Percentiles rank a stretch among this genome's conserved stretches.
Evolutionary conservation across 2,888 invertebrate genomes (phyloP).

Genomic region (Pseudolycoriella hygida): DNA sequence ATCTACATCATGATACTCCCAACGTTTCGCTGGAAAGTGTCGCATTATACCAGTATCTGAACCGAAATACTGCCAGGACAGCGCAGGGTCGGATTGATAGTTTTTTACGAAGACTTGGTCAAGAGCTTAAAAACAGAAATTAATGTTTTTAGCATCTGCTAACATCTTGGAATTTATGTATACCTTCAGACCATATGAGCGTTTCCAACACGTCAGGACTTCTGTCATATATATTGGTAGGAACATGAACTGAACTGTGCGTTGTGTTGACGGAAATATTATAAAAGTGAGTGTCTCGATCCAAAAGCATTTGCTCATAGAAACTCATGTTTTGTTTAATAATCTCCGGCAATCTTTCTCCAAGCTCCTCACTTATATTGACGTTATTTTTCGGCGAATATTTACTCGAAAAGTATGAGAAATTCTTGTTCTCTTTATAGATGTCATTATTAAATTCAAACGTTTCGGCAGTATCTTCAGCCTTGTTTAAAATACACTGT

Average conservation of each 20-base stretch:
- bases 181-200: slow-evolving; percentile 73
- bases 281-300: slow-evolving; percentile 67
- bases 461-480: slow-evolving; percentile 47
- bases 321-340: slow-evolving; percentile 14
- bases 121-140: slow-evolving; percentile 32
- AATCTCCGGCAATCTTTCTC: slow-evolving; percentile 7
- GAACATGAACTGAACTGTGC: slow-evolving; percentile 79
- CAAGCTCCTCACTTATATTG: slow-evolving; percentile 15
- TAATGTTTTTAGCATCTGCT: too few relatives aligned
- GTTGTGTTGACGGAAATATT: slow-evolving; percentile 63
- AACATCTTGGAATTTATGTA: too few relatives aligned
- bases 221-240: slow-evolving; percentile 80
- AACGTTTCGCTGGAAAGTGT: slow-evolving; percentile 72
- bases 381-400: slow-evolving; percentile 38
- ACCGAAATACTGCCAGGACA: slow-evolving; percentile 97
- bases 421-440: slow-evolving; percentile 25
- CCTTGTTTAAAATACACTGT: slow-evolving; percentile 54
- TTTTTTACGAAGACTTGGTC: slow-evolving; percentile 73
- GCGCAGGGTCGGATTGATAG: slow-evolving; percentile 70
- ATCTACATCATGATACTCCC: slow-evolving; percentile 44
- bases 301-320: slow-evolving; percentile 41
- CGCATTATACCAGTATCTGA: slow-evolving; percentile 83
- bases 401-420: slow-evolving; percentile 66
- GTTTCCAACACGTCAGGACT: slow-evolving; percentile 47
- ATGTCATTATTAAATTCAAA: slow-evolving; percentile 34